Evolutionary conservation across 1,140 invertebrate species (phyloP).

Genomic region (Trialeurodes vaporariorum): DNA sequence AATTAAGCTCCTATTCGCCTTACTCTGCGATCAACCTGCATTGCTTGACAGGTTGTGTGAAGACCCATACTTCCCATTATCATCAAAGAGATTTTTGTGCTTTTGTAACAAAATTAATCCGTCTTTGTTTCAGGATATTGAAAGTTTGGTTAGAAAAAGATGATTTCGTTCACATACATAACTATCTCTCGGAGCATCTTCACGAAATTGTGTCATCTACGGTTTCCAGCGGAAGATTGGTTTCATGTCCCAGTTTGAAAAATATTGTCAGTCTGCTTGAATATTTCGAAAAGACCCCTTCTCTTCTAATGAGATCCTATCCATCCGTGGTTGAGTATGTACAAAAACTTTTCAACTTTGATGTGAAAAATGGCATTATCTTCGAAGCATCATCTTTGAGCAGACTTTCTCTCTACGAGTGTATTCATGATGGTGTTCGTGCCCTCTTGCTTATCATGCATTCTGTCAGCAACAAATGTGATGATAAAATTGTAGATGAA

Average conservation of each 20-base stretch:
- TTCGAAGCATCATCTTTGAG: neutral
- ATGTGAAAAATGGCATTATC: neutral
- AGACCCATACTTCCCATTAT: no score
- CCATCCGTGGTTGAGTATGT: neutral
- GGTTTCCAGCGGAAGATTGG: no score
- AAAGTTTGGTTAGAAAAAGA: no score
- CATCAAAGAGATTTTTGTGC: no score
- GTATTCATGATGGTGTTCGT: neutral
- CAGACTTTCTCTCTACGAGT: neutral
- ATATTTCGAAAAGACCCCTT: neutral
- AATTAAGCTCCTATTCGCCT: no score
- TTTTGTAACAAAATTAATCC: no score
- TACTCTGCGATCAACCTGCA: no score
- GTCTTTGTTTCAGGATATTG: no score
- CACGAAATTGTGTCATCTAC: no score
- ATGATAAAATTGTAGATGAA: neutral
- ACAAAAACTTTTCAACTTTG: neutral
- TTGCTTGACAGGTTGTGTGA: no score
- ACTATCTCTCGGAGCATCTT: no score
- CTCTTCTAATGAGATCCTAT: neutral
- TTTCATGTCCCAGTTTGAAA: neutral
- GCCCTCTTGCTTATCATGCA: neutral
- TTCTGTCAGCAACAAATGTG: neutral
- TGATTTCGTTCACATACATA: no score
- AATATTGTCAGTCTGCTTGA: neutral